These are phyloP conservation scores for Helleia helle DNA, from an alignment of 2,888 invertebrate species.

Conservation along the genomic window DNA sequence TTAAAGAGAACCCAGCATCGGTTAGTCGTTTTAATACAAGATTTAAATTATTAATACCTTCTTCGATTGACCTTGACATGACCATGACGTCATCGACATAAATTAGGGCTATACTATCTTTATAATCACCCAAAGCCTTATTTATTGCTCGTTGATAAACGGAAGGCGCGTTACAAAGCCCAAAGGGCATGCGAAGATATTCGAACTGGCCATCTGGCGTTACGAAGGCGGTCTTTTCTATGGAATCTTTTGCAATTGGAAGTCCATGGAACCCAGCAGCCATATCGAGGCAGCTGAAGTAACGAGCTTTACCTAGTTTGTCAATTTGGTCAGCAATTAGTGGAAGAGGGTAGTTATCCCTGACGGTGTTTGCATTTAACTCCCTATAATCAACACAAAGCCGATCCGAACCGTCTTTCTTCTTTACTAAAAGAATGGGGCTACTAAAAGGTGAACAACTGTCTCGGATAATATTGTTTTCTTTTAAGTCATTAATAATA, in stretches of 20 bases:
- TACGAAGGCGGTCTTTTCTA: background rate
- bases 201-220: constrained; percentile 1
- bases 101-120: constrained; percentile 15
- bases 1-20: too few species aligned
- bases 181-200: background rate
- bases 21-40: constrained; percentile 17
- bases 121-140: constrained; percentile 15
- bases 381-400: background rate
- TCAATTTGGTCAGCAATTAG: background rate
- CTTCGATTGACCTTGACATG: constrained; percentile 6
- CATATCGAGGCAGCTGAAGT: background rate
- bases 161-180: background rate
- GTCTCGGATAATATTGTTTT: too few species aligned
- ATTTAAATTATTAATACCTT: constrained; percentile 20
- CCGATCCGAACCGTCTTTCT: background rate
- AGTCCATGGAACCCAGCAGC: background rate
- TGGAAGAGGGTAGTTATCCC: background rate
- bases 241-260: too few species aligned
- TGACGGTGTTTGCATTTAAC: background rate
- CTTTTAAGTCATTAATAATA: too few species aligned
- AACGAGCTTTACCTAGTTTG: background rate
- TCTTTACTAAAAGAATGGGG: background rate
- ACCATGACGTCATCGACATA: constrained; percentile 23
- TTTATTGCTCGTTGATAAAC: background rate
- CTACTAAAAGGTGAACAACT: too few species aligned